Evolutionary conservation across 2,888 invertebrate species (phyloP).

Genomic region (Lasioglossum calceatum): DNA sequence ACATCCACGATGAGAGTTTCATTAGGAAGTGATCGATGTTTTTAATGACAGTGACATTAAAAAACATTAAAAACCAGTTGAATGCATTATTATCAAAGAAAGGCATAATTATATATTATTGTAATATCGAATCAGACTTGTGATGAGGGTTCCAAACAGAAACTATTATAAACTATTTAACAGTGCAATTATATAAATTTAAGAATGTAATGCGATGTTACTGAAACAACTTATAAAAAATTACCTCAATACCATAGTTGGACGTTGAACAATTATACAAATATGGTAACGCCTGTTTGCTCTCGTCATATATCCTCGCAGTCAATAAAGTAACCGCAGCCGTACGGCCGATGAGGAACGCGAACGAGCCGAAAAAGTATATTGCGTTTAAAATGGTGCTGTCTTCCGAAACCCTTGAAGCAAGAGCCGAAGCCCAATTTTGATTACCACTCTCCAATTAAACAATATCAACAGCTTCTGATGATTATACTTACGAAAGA

Average conservation of each 20-base stretch:
- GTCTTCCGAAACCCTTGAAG: constrained; percentile 62
- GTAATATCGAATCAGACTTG: too few species aligned
- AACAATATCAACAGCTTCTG: neutral
- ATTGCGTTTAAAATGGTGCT: constrained; percentile 79
- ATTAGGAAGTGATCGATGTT: too few species aligned
- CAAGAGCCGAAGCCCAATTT: neutral
- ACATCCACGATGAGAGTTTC: too few species aligned
- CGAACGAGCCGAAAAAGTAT: constrained; percentile 86
- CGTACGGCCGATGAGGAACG: constrained; percentile 84
- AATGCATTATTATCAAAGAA: too few species aligned
- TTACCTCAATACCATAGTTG: constrained; percentile 84
- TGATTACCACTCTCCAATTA: neutral
- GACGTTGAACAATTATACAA: constrained; percentile 84
- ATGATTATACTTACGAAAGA: constrained; percentile 85
- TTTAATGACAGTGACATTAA: too few species aligned
- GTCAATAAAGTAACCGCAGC: constrained; percentile 84
- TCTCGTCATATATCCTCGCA: constrained; percentile 85
- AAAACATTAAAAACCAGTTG: too few species aligned
- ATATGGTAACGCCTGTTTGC: constrained; percentile 81
- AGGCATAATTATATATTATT: too few species aligned
- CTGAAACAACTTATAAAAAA: neutral
- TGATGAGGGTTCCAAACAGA: too few species aligned
- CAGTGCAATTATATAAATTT: too few species aligned
- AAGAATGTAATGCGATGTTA: too few species aligned
- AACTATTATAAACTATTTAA: too few species aligned